Conservation (phyloP, 2,797 vertebrate species). For the Argentina silus region DNA sequence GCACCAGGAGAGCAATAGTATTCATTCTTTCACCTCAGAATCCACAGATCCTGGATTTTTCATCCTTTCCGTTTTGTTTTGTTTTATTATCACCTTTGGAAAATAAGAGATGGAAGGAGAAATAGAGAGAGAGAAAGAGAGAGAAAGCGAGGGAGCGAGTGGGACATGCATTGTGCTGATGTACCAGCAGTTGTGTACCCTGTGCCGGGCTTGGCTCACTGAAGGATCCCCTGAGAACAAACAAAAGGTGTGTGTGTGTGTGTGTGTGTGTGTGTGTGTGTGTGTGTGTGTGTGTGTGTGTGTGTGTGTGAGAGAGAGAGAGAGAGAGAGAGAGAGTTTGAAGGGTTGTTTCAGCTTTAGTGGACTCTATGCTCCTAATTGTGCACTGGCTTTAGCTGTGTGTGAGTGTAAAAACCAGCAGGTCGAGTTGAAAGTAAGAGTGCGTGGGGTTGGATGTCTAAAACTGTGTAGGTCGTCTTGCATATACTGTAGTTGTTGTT, state of each 20-base stretch:
- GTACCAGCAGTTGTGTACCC: constrained; percentile 71
- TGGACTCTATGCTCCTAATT: constrained; percentile 36
- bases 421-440: constrained; percentile 30
- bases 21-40: constrained; percentile 58
- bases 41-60: constrained; percentile 44
- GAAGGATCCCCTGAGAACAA: constrained; percentile 79
- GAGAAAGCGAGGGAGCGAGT: constrained; percentile 2
- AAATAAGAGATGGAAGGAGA: constrained; percentile 47
- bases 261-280: constrained; percentile 41
- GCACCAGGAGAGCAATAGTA: constrained; percentile 69
- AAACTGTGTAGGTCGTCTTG: constrained; percentile 46
- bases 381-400: constrained; percentile 43
- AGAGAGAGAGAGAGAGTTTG: constrained; percentile 23
- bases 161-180: constrained; percentile 74
- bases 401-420: neutral
- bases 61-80: constrained; percentile 31
- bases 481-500: constrained; percentile 50
- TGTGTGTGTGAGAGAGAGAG: neutral
- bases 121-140: constrained; percentile 26
- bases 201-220: constrained; percentile 70
- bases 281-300: constrained; percentile 14
- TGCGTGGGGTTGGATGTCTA: constrained; percentile 2
- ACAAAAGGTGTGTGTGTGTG: constrained; percentile 47
- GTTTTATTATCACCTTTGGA: constrained; percentile 68
- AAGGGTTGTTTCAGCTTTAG: constrained; percentile 55